Percentiles rank a stretch among this genome's conserved stretches.
Conservation (phyloP, 2,113 vertebrate species). For the Anhinga rufa region DNA sequence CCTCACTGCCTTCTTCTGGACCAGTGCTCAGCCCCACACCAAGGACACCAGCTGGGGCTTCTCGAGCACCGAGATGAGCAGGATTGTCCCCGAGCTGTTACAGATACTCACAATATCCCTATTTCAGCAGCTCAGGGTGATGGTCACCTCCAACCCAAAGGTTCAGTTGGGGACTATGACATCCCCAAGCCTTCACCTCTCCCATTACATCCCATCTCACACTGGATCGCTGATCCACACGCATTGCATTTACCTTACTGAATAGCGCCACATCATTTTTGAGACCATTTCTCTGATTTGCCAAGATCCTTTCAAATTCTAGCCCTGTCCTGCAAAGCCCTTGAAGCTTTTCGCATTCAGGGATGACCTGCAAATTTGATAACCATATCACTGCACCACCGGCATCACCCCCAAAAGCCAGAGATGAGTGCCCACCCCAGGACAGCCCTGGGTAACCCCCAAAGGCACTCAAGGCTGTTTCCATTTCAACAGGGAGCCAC, state of each 20-base stretch:
- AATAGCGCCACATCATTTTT: neutral
- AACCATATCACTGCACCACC: accelerated
- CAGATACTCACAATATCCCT: accelerated
- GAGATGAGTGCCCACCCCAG: neutral
- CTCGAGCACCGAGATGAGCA: accelerated
- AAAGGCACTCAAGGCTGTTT: neutral
- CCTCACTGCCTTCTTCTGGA: neutral
- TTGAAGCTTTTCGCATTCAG: neutral
- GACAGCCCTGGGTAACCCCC: neutral
- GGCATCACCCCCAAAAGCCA: neutral
- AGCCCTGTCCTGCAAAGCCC: neutral
- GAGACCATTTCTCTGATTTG: neutral
- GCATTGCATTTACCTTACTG: neutral
- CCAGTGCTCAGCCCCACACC: accelerated
- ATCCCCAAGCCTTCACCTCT: neutral
- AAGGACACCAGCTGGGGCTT: neutral
- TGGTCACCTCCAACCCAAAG: neutral
- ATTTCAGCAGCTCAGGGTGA: neutral
- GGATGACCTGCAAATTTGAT: neutral
- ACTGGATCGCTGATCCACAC: accelerated
- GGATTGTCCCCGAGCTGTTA: neutral
- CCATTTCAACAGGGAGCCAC: neutral
- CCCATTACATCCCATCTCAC: neutral
- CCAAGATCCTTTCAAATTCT: neutral
- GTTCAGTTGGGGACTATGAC: accelerated